These are phyloP conservation scores for Synchiropus splendidus DNA, from an alignment of 2,113 vertebrate species.

Conservation along the genomic window DNA sequence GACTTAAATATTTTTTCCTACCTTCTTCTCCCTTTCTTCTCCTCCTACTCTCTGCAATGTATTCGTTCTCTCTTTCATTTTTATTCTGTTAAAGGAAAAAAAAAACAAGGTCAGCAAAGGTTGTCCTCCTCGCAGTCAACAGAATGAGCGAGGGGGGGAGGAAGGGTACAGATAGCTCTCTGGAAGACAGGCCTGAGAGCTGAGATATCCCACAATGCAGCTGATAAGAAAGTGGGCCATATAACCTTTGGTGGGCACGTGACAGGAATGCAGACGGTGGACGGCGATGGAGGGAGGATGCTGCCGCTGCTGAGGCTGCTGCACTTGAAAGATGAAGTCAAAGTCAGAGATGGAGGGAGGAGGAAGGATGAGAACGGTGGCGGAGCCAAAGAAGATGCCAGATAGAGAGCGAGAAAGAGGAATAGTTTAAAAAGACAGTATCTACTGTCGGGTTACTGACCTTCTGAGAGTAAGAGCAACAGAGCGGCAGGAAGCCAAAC, in stretches of 20 bases:
- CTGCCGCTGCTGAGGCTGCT: slow-evolving; percentile 21
- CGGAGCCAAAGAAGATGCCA: slow-evolving; percentile 59
- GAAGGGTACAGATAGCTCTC: slow-evolving; percentile 51
- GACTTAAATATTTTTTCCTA: slow-evolving; percentile 18
- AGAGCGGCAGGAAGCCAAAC: slow-evolving; percentile 24
- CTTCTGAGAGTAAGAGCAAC: slow-evolving; percentile 18
- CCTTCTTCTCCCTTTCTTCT: slow-evolving; percentile 31
- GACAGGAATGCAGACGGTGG: slow-evolving; percentile 70
- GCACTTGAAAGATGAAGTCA: slow-evolving; percentile 63
- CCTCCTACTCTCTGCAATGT: slow-evolving; percentile 33
- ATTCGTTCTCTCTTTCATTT: slow-evolving; percentile 53
- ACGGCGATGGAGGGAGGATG: slow-evolving; percentile 45
- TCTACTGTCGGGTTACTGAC: too few species aligned
- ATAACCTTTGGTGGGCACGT: slow-evolving; percentile 67
- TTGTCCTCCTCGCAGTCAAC: slow-evolving; percentile 59
- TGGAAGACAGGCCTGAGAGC: slow-evolving; percentile 56
- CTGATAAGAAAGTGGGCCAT: slow-evolving; percentile 78
- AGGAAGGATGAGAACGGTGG: slow-evolving; percentile 41
- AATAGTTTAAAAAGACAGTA: not conserved
- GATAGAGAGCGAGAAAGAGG: slow-evolving; percentile 32
- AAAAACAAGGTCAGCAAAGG: slow-evolving; percentile 60
- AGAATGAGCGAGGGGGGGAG: slow-evolving; percentile 41
- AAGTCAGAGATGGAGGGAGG: slow-evolving; percentile 47
- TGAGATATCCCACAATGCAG: slow-evolving; percentile 72
- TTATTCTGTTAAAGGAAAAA: slow-evolving; percentile 57